These are phyloP conservation scores for Otolemur garnettii DNA, from an alignment of 2,113 vertebrate species.

Conservation along the genomic window DNA sequence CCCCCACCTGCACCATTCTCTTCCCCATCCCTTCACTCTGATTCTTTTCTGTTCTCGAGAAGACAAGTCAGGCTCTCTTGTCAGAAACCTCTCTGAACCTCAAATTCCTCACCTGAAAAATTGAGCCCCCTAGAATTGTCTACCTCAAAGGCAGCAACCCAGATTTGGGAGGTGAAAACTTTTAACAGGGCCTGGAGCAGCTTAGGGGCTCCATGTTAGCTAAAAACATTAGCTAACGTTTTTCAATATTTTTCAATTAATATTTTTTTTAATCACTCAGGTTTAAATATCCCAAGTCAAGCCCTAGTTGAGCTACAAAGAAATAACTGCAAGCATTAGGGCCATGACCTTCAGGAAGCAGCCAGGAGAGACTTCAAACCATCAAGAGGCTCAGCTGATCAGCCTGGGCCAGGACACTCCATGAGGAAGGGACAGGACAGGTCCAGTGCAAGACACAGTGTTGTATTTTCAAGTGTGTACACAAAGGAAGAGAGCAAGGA, in stretches of 20 bases:
- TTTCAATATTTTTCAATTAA: background rate
- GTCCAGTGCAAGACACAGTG: rapidly evolving
- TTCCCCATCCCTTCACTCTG: background rate
- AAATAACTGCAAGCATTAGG: rapidly evolving
- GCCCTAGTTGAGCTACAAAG: background rate
- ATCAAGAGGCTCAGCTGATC: background rate
- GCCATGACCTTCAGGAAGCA: background rate
- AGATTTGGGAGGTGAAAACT: background rate
- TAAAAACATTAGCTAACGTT: background rate
- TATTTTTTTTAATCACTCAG: background rate
- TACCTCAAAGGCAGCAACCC: background rate
- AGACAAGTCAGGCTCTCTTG: background rate
- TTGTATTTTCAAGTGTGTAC: background rate
- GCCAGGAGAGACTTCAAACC: background rate
- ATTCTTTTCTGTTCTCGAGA: background rate
- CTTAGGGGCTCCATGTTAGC: background rate
- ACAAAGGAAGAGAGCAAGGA: background rate
- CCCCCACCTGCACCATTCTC: background rate
- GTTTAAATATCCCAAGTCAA: background rate
- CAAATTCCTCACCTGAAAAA: background rate
- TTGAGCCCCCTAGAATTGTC: background rate
- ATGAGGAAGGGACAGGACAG: background rate
- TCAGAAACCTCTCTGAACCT: background rate
- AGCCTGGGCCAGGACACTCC: background rate
- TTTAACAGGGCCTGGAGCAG: background rate